These are phyloP conservation scores for Trachelus troglodyta DNA, from an alignment of 2,888 invertebrate genomes.

Conservation along the genomic window DNA sequence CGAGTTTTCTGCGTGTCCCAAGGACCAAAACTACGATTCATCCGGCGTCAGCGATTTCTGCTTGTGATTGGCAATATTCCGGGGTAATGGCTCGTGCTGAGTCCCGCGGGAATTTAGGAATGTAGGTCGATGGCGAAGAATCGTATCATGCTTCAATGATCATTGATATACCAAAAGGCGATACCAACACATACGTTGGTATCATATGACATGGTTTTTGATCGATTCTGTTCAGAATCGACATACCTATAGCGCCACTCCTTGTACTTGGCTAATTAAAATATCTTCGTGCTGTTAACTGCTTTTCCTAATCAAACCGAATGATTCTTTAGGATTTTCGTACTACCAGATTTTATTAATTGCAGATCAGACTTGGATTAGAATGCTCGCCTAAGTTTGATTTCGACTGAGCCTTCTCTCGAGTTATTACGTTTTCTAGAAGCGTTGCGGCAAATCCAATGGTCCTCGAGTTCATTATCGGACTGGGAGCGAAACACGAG, in stretches of 20 bases:
- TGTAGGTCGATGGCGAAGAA: background rate
- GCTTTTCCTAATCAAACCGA: background rate
- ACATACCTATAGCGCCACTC: background rate
- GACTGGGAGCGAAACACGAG: background rate
- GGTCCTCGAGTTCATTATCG: background rate
- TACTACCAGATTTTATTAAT: background rate
- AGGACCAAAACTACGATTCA: background rate
- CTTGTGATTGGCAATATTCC: background rate
- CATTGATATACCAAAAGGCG: background rate
- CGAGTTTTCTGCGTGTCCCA: background rate
- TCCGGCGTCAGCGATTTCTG: conserved; percentile 2
- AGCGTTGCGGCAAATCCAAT: background rate
- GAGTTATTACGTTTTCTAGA: background rate
- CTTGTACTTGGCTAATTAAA: background rate
- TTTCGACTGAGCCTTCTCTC: background rate
- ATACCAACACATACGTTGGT: background rate
- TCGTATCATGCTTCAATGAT: background rate
- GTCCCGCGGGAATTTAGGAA: background rate
- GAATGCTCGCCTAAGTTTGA: background rate
- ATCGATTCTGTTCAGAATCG: background rate
- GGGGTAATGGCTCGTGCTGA: background rate
- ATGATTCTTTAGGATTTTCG: background rate
- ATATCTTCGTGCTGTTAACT: background rate
- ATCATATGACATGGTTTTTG: background rate
- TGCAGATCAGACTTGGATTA: background rate